A percentile compares a stretch with the other conserved stretches of the same genome.
Evolutionary conservation across 2,797 vertebrate genomes (phyloP).

Genomic region (Esox lucius): DNA sequence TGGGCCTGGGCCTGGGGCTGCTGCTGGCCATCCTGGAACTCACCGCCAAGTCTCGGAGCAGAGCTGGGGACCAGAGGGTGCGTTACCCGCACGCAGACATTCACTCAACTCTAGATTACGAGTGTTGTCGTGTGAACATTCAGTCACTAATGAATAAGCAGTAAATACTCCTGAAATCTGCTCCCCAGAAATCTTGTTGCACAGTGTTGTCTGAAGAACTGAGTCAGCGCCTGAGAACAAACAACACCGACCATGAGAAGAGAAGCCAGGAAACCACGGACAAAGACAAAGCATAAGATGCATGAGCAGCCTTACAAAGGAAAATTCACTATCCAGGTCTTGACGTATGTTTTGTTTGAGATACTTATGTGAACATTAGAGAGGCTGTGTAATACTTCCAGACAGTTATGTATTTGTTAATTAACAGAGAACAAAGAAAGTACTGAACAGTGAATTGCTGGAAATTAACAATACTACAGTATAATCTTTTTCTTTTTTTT

Average conservation of each 20-base stretch:
- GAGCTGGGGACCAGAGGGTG: constrained; percentile 78
- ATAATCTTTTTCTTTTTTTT: neutral
- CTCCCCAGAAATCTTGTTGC: constrained; percentile 83
- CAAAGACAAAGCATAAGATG: constrained; percentile 67
- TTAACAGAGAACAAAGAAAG: neutral
- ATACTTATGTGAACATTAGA: constrained; percentile 16
- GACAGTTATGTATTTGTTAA: neutral
- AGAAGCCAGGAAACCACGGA: constrained; percentile 73
- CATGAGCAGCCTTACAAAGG: neutral
- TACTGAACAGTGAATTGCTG: neutral
- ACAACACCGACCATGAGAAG: constrained; percentile 57
- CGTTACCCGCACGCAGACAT: constrained; percentile 7
- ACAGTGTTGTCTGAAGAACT: constrained; percentile 82
- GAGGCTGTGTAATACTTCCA: neutral
- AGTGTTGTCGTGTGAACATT: neutral
- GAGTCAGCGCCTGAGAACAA: constrained; percentile 77
- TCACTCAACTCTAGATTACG: neutral
- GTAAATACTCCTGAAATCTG: constrained; percentile 16
- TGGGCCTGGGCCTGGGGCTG: constrained; percentile 78
- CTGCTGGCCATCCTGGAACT: constrained; percentile 81
- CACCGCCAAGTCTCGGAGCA: constrained; percentile 73
- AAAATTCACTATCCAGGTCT: neutral
- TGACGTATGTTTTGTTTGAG: neutral
- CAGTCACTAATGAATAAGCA: neutral
- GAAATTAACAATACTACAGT: neutral